Conservation (phyloP, 1,140 invertebrate genomes). For the Pissodes strobi region DNA sequence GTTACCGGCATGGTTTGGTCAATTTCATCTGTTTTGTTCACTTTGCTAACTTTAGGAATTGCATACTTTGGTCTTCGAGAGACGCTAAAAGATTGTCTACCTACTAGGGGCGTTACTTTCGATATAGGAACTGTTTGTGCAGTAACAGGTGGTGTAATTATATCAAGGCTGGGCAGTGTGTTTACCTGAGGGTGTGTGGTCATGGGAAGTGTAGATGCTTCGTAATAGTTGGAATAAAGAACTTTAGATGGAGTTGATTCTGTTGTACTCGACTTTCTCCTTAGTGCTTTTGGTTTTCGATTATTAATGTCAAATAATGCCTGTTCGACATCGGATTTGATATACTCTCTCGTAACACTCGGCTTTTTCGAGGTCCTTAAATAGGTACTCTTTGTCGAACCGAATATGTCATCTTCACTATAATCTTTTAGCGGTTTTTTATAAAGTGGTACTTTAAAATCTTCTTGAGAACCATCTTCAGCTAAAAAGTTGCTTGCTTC, state of each 20-base stretch:
- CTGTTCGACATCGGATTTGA: constrained; percentile 33
- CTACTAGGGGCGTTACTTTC: neutral
- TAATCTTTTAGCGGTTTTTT: constrained; percentile 30
- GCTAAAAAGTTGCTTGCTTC: constrained; percentile 26
- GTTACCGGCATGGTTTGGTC: constrained; percentile 41
- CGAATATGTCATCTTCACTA: constrained; percentile 43
- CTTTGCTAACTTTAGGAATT: constrained; percentile 6
- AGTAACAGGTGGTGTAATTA: neutral
- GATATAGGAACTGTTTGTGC: neutral
- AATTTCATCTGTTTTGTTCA: constrained; percentile 4
- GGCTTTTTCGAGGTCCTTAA: constrained; percentile 8
- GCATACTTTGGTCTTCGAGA: constrained; percentile 1
- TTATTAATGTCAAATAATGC: constrained; percentile 35
- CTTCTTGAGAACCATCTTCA: constrained; percentile 10
- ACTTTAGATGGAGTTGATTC: constrained; percentile 36
- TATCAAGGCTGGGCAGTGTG: neutral
- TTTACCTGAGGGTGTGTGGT: constrained; percentile 1
- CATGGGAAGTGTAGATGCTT: constrained; percentile 39
- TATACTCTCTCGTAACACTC: constrained; percentile 14
- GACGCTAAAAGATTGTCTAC: neutral
- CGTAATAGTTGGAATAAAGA: constrained; percentile 47
- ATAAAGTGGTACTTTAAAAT: constrained; percentile 23
- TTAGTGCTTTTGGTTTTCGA: constrained; percentile 17
- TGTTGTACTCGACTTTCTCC: constrained; percentile 18
- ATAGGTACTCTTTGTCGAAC: constrained; percentile 13